A percentile compares a stretch with the other conserved stretches of the same genome.
These are phyloP conservation scores for Zeugodacus cucurbitae DNA, from an alignment of 1,140 invertebrate species.

Conservation along the genomic window DNA sequence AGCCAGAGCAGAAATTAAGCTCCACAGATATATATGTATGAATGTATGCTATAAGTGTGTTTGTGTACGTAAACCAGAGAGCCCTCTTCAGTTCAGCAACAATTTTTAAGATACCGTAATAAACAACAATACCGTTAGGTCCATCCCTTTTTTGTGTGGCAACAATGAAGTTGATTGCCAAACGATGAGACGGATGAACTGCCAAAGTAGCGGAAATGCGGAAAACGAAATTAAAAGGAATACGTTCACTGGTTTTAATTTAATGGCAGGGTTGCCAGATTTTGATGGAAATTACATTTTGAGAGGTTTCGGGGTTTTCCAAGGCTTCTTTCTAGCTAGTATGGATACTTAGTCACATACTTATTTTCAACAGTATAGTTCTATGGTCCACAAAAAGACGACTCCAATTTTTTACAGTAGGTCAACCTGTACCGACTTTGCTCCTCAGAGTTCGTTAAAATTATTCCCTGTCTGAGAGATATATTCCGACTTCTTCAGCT, in stretches of 20 bases:
- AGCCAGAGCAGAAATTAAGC: neutral
- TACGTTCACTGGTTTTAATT: neutral
- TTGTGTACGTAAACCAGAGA: neutral
- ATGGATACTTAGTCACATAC: no score
- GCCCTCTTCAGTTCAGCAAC: neutral
- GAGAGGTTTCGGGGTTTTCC: no score
- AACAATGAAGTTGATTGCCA: constrained; percentile 13
- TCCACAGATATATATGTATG: neutral
- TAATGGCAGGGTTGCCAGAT: neutral
- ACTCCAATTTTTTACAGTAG: no score
- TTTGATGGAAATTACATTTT: neutral
- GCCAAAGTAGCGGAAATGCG: constrained; percentile 3
- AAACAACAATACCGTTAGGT: constrained; percentile 2
- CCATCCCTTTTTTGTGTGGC: neutral
- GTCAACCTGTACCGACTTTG: no score
- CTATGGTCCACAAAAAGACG: no score
- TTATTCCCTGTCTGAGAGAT: no score
- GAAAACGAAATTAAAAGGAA: neutral
- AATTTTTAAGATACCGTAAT: constrained; percentile 3
- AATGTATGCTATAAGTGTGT: neutral
- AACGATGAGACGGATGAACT: neutral
- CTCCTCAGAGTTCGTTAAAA: no score
- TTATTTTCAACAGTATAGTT: no score
- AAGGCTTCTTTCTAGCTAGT: no score
- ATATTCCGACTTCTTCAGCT: no score